These are phyloP conservation scores for Caenorhabditis imperialis DNA, from an alignment of 2,888 invertebrate species.

Conservation along the genomic window DNA sequence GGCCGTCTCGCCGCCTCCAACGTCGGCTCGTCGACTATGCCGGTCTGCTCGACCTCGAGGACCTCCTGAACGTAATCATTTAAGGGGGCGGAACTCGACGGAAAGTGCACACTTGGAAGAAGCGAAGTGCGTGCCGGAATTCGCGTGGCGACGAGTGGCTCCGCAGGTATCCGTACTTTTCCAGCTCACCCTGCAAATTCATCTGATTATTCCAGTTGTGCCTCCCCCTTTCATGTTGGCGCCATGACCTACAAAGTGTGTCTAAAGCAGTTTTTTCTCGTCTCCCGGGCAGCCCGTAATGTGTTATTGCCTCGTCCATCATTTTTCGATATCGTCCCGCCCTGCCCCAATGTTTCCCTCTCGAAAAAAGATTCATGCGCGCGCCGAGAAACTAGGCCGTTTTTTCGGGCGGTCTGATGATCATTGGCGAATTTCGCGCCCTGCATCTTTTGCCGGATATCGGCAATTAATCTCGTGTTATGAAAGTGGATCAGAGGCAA, in stretches of 20 bases:
- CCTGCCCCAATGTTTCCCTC: no score
- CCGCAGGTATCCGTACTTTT: slow-evolving; percentile 72
- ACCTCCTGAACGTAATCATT: slow-evolving; percentile 64
- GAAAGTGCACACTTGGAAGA: slow-evolving; percentile 59
- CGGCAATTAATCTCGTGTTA: no score
- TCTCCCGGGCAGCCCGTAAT: no score
- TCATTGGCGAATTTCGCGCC: slow-evolving; percentile 8
- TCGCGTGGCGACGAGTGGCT: slow-evolving; percentile 67
- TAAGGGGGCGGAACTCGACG: background rate
- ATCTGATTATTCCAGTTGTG: no score
- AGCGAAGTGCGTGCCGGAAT: slow-evolving; percentile 65
- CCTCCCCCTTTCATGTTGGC: background rate
- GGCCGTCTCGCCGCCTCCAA: slow-evolving; percentile 64
- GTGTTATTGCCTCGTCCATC: no score
- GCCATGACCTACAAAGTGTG: no score
- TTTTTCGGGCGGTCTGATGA: slow-evolving; percentile 23
- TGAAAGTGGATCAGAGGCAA: no score
- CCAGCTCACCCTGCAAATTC: slow-evolving; percentile 72
- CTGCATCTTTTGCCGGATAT: no score
- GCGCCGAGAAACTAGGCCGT: slow-evolving; percentile 44
- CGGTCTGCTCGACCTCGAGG: slow-evolving; percentile 71
- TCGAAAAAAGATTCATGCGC: no score
- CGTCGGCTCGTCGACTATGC: slow-evolving; percentile 70
- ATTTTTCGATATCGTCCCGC: no score
- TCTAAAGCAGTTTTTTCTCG: no score